These are phyloP conservation scores for Saturnia pavonia DNA, from an alignment of 2,888 invertebrate species.

Conservation along the genomic window DNA sequence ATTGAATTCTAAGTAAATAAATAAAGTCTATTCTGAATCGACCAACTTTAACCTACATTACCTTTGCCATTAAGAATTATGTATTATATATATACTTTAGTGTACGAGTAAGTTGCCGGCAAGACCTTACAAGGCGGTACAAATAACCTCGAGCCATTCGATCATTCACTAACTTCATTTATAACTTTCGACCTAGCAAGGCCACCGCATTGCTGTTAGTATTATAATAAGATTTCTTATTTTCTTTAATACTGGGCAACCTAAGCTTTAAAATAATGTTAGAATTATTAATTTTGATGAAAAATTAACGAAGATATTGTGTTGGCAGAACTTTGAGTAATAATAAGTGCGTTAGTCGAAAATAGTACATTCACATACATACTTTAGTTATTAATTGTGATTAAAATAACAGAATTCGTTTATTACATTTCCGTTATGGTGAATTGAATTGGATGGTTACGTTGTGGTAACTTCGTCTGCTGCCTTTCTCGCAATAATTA, in stretches of 20 bases:
- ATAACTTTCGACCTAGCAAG: conserved; percentile 7
- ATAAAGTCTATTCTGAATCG: not conserved
- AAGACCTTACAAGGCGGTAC: not conserved
- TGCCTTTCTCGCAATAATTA: not conserved
- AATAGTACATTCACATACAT: too few relatives aligned
- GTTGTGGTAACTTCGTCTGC: not conserved
- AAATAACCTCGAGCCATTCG: conserved; percentile 6
- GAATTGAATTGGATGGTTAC: not conserved
- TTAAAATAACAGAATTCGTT: not conserved
- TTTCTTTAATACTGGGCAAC: too few relatives aligned
- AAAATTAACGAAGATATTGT: too few relatives aligned
- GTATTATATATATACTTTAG: not conserved
- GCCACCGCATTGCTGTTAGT: not conserved
- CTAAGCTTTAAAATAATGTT: too few relatives aligned
- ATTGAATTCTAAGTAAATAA: conserved; percentile 1
- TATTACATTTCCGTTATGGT: not conserved
- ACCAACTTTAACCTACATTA: not conserved
- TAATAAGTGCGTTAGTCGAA: not conserved
- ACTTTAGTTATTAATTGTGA: too few relatives aligned
- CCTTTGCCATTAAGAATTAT: conserved; percentile 7
- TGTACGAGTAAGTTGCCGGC: not conserved
- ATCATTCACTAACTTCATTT: conserved; percentile 14
- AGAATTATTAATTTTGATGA: too few relatives aligned
- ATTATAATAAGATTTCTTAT: conserved; percentile 1
- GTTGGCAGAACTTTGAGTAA: too few relatives aligned